Evolutionary conservation across 2,113 vertebrate genomes (phyloP).

Genomic region (Brachypodius melanocephalos): DNA sequence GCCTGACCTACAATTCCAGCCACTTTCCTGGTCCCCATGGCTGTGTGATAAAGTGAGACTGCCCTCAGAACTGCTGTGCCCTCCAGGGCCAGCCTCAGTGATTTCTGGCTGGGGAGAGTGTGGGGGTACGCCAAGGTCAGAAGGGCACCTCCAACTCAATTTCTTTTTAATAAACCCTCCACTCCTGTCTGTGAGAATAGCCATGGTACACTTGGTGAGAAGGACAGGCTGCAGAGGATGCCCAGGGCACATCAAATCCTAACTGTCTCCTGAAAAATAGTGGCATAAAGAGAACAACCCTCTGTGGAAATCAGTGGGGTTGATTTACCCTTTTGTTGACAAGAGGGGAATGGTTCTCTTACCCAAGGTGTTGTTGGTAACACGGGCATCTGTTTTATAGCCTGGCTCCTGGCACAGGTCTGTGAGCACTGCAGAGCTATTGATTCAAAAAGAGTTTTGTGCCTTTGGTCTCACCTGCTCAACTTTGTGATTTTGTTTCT

Average conservation of each 20-base stretch:
- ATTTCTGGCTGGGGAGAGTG: background rate
- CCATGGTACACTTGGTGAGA: background rate
- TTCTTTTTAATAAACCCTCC: background rate
- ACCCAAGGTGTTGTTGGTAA: background rate
- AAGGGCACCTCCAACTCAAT: background rate
- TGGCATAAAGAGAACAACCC: background rate
- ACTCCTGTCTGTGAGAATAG: background rate
- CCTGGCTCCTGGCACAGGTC: background rate
- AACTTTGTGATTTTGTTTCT: background rate
- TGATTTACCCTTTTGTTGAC: background rate
- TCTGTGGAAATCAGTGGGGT: background rate
- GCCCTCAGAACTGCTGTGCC: background rate
- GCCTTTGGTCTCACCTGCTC: background rate
- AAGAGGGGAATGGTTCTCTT: background rate
- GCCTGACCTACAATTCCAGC: background rate
- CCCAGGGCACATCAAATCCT: background rate
- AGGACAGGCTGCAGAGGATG: background rate
- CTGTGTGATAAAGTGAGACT: background rate
- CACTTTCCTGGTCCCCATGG: background rate
- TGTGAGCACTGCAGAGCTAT: background rate
- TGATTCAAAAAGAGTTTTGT: background rate
- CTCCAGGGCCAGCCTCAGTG: fast-evolving
- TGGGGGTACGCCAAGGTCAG: background rate
- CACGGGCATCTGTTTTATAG: background rate
- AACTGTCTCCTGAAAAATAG: background rate